A percentile compares a stretch with the other conserved stretches of the same genome.
These are phyloP conservation scores for Erythrolamprus reginae DNA, from an alignment of 2,113 vertebrate species.

Conservation along the genomic window DNA sequence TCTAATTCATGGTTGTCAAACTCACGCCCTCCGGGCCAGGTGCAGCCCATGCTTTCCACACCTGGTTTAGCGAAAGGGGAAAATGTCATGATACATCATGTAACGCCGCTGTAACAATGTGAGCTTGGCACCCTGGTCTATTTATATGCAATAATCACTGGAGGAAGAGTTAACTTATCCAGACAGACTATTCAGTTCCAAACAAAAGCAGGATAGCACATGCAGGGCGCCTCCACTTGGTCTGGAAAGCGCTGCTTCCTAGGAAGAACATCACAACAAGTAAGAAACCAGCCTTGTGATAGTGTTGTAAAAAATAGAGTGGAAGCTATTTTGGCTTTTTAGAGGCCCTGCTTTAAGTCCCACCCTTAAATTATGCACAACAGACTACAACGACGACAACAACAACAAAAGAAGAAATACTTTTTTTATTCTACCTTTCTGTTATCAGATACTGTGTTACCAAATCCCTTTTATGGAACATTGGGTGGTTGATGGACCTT, in stretches of 20 bases:
- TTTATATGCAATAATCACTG: neutral
- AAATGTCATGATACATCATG: too few species aligned
- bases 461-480: neutral
- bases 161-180: neutral
- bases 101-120: rapidly evolving
- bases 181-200: neutral
- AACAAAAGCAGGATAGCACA: neutral
- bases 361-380: neutral
- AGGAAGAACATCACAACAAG: neutral
- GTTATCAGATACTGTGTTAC: neutral
- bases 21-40: too few species aligned
- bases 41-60: too few species aligned
- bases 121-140: neutral
- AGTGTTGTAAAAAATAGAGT: neutral
- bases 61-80: too few species aligned
- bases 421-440: neutral
- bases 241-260: neutral
- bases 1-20: neutral
- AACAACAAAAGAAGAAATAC: neutral
- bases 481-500: neutral
- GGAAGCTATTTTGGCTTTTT: neutral
- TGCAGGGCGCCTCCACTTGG: neutral
- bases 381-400: neutral
- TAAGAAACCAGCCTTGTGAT: neutral
- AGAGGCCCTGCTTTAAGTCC: neutral